Base-by-base conservation (phyloP, 2,797 vertebrate species). In the Lagorchestes hirsutus region DNA sequence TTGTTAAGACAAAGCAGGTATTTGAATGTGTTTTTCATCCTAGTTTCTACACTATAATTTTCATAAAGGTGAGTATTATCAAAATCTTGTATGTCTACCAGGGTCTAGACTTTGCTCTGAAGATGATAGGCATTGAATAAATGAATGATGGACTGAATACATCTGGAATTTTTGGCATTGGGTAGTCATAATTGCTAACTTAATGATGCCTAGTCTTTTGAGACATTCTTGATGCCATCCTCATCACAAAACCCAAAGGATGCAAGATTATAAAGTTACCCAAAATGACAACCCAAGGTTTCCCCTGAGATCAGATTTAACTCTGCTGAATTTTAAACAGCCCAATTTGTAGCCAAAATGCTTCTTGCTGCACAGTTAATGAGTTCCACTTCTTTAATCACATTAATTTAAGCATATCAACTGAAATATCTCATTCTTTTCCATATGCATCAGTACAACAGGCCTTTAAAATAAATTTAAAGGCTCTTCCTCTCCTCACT, bases 371-470 rank as follows among this genome's bases (percentile, higher is more conserved):
- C 14, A 94, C 5, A 95, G 2, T 95, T 90, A 95, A 90, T 93
- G 67, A 95, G 29, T 55, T 94, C 14, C 40, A 8, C 16, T 95
- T 82, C 56, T 97, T 96, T 93, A 90, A 90, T 91, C n/a, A 95
- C 28, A 95, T 50, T 94, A 93, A 92, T 55, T 94, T 52, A 54
- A 59, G 24, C 28, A 55, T 58, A 92, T 56, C 50, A 95, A 46
- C 62, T 54, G 24, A 94, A 94, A 18, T 31, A 93, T 28, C 87
- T 94, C 87, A 50, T 74, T 46, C 54, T 92, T 46, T 28, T 91
- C 74, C 54, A 96, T 24, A 95, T 87, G 67, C n/a, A 94, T 67
- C 28, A 8, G 13, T 46, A 14, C 55, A 90, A 62, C 16, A 94
- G 92, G 4, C 34, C 56, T 92, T 94, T 52, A 92, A n/a, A 96